Evolutionary conservation across 1,140 invertebrate species (phyloP).

Genomic region (Homalodisca vitripennis): DNA sequence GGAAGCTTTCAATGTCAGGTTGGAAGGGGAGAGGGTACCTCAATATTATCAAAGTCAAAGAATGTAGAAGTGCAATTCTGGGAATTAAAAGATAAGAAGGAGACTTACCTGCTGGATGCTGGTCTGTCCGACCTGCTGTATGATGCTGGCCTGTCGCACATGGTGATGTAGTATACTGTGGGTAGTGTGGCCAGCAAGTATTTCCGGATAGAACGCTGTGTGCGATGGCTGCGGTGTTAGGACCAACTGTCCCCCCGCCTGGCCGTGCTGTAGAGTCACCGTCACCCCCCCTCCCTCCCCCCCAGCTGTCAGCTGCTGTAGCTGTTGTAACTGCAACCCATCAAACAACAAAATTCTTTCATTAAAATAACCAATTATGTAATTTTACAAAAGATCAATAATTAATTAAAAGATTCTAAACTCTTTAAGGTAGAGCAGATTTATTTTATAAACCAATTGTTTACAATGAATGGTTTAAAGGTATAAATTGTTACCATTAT

Average conservation of each 20-base stretch:
- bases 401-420: no score
- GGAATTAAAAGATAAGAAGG: neutral
- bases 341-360: no score
- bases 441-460: no score
- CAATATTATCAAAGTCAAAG: no score
- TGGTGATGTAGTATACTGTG: slow-evolving; percentile 15
- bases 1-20: no score
- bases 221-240: slow-evolving; percentile 36
- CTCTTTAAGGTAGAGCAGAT: no score
- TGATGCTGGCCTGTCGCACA: slow-evolving; percentile 25
- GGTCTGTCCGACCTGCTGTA: slow-evolving; percentile 33
- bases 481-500: no score
- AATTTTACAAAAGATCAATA: no score
- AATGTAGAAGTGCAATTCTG: no score
- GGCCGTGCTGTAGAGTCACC: slow-evolving; percentile 2
- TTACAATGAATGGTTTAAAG: no score
- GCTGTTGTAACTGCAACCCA: slow-evolving; percentile 1
- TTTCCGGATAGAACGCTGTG: slow-evolving; percentile 4
- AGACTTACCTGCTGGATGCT: slow-evolving; percentile 33
- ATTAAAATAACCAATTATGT: no score
- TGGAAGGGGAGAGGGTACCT: no score
- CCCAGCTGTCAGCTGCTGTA: neutral
- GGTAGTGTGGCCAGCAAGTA: neutral
- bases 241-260: slow-evolving; percentile 32
- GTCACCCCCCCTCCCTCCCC: slow-evolving; percentile 14